A percentile compares a stretch with the other conserved stretches of the same genome.
Conservation (phyloP, 2,888 invertebrate species). For the Autographa pulchrina region DNA sequence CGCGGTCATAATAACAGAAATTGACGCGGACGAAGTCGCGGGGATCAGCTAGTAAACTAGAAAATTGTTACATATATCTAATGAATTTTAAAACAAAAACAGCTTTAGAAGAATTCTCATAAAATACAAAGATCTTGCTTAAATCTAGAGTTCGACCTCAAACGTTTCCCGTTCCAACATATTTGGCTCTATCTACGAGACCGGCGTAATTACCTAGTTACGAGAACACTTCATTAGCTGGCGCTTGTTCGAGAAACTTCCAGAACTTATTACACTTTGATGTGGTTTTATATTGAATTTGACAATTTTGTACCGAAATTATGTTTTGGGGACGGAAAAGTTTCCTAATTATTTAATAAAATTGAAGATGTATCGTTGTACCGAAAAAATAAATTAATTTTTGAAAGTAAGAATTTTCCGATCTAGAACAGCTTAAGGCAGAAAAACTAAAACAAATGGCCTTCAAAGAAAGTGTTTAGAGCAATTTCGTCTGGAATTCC, state of each 20-base stretch:
- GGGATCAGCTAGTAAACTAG: no score
- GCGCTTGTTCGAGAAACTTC: conserved; percentile 27
- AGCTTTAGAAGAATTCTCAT: no score
- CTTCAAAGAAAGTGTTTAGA: no score
- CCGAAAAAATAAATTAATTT: not conserved
- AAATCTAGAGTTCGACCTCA: conserved; percentile 5
- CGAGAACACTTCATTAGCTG: conserved; percentile 51
- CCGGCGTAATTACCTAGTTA: conserved; percentile 44
- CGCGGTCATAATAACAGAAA: no score
- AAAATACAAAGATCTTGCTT: no score
- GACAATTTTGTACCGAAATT: conserved; percentile 20
- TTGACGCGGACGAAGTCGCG: no score
- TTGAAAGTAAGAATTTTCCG: no score
- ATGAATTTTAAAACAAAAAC: no score
- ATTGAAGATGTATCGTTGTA: not conserved
- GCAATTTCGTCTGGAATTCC: no score
- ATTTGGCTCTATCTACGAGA: conserved; percentile 17
- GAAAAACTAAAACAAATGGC: not conserved
- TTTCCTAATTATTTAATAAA: not conserved
- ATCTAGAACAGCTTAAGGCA: not conserved
- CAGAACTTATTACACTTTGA: conserved; percentile 42
- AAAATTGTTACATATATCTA: no score
- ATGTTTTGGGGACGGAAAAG: not conserved
- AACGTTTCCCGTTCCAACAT: conserved; percentile 17
- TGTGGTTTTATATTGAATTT: conserved; percentile 40